phyloP scores from a whole-genome alignment of 2,888 invertebrate species.

The Orchesellides sinensis region DNA sequence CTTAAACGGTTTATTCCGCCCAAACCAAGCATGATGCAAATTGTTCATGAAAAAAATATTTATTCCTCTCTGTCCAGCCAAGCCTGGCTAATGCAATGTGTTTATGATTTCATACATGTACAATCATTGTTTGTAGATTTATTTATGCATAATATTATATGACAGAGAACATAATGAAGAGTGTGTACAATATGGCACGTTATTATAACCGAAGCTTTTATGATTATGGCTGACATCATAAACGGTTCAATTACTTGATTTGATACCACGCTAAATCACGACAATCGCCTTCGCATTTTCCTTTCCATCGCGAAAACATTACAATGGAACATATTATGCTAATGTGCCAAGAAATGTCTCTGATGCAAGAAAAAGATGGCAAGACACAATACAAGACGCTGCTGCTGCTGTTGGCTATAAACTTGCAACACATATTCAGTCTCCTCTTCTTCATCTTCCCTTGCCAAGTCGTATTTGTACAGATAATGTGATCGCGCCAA shows the following conservation, averaged over 20 bases:
- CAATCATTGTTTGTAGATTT: too few relatives aligned
- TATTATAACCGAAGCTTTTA: too few relatives aligned
- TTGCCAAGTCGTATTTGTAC: constrained; percentile 13
- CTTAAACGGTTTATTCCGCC: background rate
- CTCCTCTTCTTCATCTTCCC: background rate
- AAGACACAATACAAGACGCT: background rate
- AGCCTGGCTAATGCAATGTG: background rate
- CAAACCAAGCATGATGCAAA: too few relatives aligned
- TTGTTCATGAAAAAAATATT: too few relatives aligned
- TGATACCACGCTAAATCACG: constrained; percentile 60
- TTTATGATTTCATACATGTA: too few relatives aligned
- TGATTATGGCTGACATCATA: constrained; percentile 34
- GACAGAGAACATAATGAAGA: too few relatives aligned
- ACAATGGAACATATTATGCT: background rate
- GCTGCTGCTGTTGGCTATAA: too few relatives aligned
- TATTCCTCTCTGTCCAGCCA: too few relatives aligned
- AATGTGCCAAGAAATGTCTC: background rate
- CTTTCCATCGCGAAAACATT: background rate
- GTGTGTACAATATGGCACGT: too few relatives aligned
- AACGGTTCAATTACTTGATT: constrained; percentile 48
- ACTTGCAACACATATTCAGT: background rate
- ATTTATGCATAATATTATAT: too few relatives aligned
- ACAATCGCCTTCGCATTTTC: constrained; percentile 41
- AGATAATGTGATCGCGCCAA: constrained; percentile 59
- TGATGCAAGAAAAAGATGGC: background rate